phyloP scores from a whole-genome alignment of 1,140 invertebrate species.

The Littorina saxatilis region DNA sequence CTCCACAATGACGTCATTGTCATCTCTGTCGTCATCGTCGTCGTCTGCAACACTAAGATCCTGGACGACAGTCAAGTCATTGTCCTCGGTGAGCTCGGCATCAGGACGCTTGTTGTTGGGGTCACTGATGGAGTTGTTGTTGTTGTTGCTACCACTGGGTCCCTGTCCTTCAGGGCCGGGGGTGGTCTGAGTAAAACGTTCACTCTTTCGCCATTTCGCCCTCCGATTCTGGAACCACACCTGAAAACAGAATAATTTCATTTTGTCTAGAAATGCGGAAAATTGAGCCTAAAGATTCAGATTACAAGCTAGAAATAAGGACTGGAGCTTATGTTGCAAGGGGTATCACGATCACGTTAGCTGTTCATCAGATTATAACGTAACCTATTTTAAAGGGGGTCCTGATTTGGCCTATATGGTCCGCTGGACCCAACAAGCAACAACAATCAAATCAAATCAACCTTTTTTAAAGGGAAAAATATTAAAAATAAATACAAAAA shows the following conservation, averaged over 20 bases:
- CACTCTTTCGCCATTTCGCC: slow-evolving; percentile 96
- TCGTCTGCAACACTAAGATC: slow-evolving; percentile 32
- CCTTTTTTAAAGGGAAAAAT: too few species aligned
- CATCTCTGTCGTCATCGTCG: slow-evolving; percentile 38
- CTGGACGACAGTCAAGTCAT: not conserved
- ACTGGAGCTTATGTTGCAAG: too few species aligned
- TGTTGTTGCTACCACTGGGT: not conserved
- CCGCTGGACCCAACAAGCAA: too few species aligned
- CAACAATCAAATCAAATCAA: too few species aligned
- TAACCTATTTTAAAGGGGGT: too few species aligned
- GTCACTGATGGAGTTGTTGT: slow-evolving; percentile 36
- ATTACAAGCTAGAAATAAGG: too few species aligned
- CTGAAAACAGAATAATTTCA: slow-evolving; percentile 77
- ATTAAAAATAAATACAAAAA: too few species aligned
- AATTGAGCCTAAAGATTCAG: not conserved
- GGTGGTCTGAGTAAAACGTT: slow-evolving; percentile 77
- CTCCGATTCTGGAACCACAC: slow-evolving; percentile 99
- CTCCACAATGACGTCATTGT: slow-evolving; percentile 43
- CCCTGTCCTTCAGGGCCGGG: slow-evolving; percentile 75
- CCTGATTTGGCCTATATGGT: too few species aligned
- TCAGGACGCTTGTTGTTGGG: not conserved
- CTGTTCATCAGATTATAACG: too few species aligned
- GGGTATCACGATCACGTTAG: too few species aligned
- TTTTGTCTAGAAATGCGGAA: not conserved
- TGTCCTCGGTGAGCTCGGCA: slow-evolving; percentile 75